Evolutionary conservation across 30 jellyfish, hydroid and myxozoan genomes (phyloP).

Genomic region (Aurelia sp.): DNA sequence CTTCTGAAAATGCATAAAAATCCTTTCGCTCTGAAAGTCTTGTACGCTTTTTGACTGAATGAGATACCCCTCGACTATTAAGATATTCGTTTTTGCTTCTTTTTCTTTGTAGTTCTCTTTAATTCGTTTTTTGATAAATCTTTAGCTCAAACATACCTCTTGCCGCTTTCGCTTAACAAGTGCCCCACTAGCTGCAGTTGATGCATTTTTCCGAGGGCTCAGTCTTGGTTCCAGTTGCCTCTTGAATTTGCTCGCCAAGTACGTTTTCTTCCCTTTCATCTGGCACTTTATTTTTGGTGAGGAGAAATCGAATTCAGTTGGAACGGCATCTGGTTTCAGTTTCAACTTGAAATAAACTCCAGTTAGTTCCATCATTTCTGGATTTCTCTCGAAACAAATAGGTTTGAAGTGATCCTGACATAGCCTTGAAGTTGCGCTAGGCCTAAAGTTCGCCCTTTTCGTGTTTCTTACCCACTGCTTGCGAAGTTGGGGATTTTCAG

Average conservation of each 20-base stretch:
- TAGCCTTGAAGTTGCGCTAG: not conserved
- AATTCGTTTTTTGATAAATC: not conserved
- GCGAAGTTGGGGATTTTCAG: slow-evolving; percentile 15
- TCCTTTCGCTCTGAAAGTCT: too few relatives aligned
- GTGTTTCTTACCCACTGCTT: slow-evolving; percentile 25
- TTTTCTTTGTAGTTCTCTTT: too few relatives aligned
- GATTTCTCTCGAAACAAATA: slow-evolving; percentile 22
- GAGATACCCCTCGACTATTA: not conserved
- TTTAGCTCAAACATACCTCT: slow-evolving; percentile 5
- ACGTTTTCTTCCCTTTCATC: slow-evolving; percentile 11
- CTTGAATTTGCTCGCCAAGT: slow-evolving; percentile 25
- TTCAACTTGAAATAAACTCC: slow-evolving; percentile 17
- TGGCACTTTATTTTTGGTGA: slow-evolving; percentile 32
- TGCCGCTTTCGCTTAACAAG: slow-evolving; percentile 4
- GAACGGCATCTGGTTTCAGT: slow-evolving; percentile 33
- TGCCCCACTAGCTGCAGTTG: slow-evolving; percentile 12
- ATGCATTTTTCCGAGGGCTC: slow-evolving; percentile 2
- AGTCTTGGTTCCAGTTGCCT: slow-evolving; percentile 24
- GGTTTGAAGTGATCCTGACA: slow-evolving; percentile 32
- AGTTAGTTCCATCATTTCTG: slow-evolving; percentile 35
- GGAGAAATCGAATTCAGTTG: slow-evolving; percentile 37
- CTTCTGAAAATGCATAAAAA: too few relatives aligned
- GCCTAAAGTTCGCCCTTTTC: slow-evolving; percentile 15
- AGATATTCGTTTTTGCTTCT: not conserved
- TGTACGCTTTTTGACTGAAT: not conserved